Evolutionary conservation across 2,888 invertebrate genomes (phyloP).

Genomic region (Norana najaformis): DNA sequence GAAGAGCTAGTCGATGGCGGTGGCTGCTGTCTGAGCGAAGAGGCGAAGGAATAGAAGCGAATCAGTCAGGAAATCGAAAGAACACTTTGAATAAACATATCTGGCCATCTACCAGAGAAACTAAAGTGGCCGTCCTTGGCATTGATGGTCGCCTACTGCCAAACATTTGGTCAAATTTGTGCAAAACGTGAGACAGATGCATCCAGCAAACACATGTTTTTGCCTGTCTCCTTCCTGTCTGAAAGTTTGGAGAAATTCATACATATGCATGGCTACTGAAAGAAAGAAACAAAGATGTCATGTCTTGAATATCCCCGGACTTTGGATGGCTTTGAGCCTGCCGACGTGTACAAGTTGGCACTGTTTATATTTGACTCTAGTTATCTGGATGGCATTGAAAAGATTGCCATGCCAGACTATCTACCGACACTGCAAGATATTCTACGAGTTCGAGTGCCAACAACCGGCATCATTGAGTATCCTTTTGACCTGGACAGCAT

Average conservation of each 20-base stretch:
- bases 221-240: neutral
- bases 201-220: neutral
- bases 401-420: conserved; percentile 89
- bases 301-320: too few species aligned
- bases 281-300: neutral
- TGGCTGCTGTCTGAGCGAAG: conserved; percentile 99
- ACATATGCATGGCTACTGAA: neutral
- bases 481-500: conserved; percentile 99
- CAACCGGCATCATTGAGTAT: conserved; percentile 99
- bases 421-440: conserved; percentile 99
- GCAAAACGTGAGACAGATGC: neutral
- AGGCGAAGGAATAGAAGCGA: conserved; percentile 99
- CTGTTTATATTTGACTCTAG: conserved; percentile 69
- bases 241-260: neutral
- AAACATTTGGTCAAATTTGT: neutral
- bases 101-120: neutral
- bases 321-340: neutral
- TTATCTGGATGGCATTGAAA: conserved; percentile 98
- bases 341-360: neutral
- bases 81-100: conserved; percentile 92
- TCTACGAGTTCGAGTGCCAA: conserved; percentile 97
- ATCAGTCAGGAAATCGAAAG: conserved; percentile 99
- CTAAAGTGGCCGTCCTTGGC: neutral
- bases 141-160: neutral
- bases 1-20: conserved; percentile 63